Conservation (phyloP, 2,797 vertebrate genomes). For the Lepus oiostolus region DNA sequence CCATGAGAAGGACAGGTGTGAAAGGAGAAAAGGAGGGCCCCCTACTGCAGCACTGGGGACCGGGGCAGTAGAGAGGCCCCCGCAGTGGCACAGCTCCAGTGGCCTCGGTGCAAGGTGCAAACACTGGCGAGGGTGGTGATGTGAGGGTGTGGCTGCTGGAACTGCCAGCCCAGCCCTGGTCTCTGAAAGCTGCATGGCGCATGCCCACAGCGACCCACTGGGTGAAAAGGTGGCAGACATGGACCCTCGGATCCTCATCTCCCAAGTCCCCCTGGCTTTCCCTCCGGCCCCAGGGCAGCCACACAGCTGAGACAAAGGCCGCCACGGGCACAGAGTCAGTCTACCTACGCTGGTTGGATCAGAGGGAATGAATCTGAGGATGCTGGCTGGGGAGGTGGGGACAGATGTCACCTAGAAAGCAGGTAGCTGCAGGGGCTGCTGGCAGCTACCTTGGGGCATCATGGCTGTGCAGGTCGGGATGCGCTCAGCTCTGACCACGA, state of each 20-base stretch:
- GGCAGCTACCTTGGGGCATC: neutral
- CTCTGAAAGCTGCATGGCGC: neutral
- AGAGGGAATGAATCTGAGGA: neutral
- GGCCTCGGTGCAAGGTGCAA: neutral
- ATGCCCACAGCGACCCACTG: too few relatives aligned
- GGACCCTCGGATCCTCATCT: too few relatives aligned
- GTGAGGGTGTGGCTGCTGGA: neutral
- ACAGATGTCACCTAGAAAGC: neutral
- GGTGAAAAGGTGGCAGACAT: neutral
- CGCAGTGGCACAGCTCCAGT: neutral
- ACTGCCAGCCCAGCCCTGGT: neutral
- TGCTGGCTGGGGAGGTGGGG: neutral
- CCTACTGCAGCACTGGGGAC: too few relatives aligned
- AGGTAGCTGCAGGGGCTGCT: neutral
- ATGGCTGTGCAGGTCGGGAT: neutral
- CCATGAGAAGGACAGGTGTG: neutral
- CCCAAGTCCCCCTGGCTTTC: too few relatives aligned
- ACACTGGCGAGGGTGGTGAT: accelerated
- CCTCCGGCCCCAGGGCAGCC: neutral
- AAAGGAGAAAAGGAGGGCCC: neutral
- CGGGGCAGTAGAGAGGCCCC: too few relatives aligned
- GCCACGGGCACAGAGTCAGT: neutral
- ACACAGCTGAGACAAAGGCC: neutral
- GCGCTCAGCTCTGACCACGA: neutral
- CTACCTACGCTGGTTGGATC: neutral